Conservation (phyloP, 2,113 vertebrate species). For the Trematocara variabile region DNA sequence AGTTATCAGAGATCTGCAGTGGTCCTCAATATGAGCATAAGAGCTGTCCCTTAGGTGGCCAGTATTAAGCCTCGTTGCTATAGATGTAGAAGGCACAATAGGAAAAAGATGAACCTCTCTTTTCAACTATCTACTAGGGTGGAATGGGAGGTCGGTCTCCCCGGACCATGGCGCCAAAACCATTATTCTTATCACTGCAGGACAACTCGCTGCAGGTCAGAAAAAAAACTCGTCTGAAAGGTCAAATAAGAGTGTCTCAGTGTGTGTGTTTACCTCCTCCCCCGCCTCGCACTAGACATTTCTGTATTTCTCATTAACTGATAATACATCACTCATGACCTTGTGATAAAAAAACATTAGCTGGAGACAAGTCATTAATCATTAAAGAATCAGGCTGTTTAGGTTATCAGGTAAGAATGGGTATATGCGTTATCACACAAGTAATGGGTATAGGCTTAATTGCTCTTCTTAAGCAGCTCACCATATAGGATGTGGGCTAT, state of each 20-base stretch:
- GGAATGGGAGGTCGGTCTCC: slow-evolving; percentile 59
- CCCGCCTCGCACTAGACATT: slow-evolving; percentile 45
- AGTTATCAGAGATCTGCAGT: slow-evolving; percentile 53
- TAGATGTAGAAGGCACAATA: slow-evolving; percentile 41
- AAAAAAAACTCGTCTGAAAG: slow-evolving; percentile 55
- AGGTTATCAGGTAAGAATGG: slow-evolving; percentile 57
- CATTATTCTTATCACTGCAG: slow-evolving; percentile 73
- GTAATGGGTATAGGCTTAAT: slow-evolving; percentile 34
- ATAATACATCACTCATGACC: slow-evolving; percentile 72
- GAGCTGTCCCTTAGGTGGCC: slow-evolving; percentile 32
- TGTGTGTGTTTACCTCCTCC: slow-evolving; percentile 53
- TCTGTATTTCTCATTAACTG: slow-evolving; percentile 75
- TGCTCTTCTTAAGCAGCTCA: slow-evolving; percentile 5
- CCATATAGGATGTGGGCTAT: not conserved
- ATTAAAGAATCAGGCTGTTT: slow-evolving; percentile 59
- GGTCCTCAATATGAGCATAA: slow-evolving; percentile 31
- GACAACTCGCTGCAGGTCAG: slow-evolving; percentile 58
- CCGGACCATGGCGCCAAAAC: slow-evolving; percentile 54
- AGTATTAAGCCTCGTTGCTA: slow-evolving; percentile 31
- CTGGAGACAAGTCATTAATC: slow-evolving; percentile 63
- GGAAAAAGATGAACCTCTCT: slow-evolving; percentile 17
- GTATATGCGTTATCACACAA: slow-evolving; percentile 33
- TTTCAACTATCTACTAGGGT: slow-evolving; percentile 35
- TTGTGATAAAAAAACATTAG: slow-evolving; percentile 71
- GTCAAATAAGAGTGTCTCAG: slow-evolving; percentile 64